Evolutionary conservation across 2,888 invertebrate species (phyloP).

Genomic region (Ennomos erosarius): DNA sequence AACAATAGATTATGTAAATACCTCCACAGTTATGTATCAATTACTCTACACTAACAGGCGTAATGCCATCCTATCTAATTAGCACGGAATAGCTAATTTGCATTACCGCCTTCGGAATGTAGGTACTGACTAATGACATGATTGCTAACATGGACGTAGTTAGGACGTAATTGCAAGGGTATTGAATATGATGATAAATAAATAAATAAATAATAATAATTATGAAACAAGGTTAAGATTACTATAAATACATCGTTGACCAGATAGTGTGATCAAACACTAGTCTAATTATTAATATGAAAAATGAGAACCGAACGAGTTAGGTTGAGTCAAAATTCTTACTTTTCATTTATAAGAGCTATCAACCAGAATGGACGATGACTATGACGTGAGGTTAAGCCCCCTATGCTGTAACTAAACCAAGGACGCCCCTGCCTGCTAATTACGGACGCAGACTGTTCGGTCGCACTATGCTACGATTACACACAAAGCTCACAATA

Average conservation of each 20-base stretch:
- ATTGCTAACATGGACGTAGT: conserved; percentile 20
- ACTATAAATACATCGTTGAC: no score
- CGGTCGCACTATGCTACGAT: conserved; percentile 60
- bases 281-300: no score
- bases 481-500: conserved; percentile 74
- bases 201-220: no score
- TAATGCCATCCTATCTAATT: conserved; percentile 42
- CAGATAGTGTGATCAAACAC: no score
- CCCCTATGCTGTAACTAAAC: no score
- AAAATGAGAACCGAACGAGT: no score
- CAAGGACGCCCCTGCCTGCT: conserved; percentile 8
- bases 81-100: conserved; percentile 40
- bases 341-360: no score
- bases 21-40: conserved; percentile 29
- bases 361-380: no score
- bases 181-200: not conserved
- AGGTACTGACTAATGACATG: conserved; percentile 36
- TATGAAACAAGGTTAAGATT: no score
- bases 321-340: no score
- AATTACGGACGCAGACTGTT: conserved; percentile 38
- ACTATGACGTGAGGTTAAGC: no score
- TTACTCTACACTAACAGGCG: conserved; percentile 36
- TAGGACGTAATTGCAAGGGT: not conserved
- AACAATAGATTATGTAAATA: conserved; percentile 27
- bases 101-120: conserved; percentile 40